Evolutionary conservation across 1,140 invertebrate species (phyloP), one percentile per base, ranked within the genome.

Genomic region (Catajapyx aquilonaris): DNA sequence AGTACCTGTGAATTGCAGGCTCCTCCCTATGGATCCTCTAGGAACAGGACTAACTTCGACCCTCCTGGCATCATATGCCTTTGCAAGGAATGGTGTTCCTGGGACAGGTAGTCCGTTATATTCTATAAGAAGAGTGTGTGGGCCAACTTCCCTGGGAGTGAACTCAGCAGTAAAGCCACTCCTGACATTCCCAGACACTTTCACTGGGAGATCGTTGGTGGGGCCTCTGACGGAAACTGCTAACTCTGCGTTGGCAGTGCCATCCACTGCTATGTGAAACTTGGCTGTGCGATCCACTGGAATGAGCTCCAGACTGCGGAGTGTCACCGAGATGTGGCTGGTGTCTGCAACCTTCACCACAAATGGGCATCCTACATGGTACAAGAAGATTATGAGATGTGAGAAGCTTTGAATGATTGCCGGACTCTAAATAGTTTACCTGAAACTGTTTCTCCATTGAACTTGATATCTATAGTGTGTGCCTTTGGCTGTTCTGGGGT

Each of bases 401-500:
- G 7, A 34, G 32, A 34, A 10, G 33, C 2, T 34, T 2, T 10
- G 2, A 34, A 34, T 13, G 3, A 34, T 3, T 17, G 1, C n/a
- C 11, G 33, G 11, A 34, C 16, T n/a, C 1, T 41, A 10, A n/a
- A n/a, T n/a, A n/a, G n/a, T 30, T 47, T 50, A 69, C 68, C 68
- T 41, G 79, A 73, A 13, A 97, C 86, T 38, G 85, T 84, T 61
- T 91, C 83, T 32, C 84, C 85, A 58, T 97, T 97, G 60, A 98
- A 97, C 61, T 90, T 95, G 41, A 98, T 95, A 60, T 96, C 90
- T 47, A 99, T 91, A 44, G 81, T 69, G 61, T 98, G 91, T 19
- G 83, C 70, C 46, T 87, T 87, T 5, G 80, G 67, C 40, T 77
- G 69, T 52, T 94, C 87, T 13, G 94, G 93, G 10, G 87, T 81